Percentiles rank a stretch among this genome's conserved stretches.
phyloP scores from a whole-genome alignment of 2,113 vertebrate species.

The Colius striatus region DNA sequence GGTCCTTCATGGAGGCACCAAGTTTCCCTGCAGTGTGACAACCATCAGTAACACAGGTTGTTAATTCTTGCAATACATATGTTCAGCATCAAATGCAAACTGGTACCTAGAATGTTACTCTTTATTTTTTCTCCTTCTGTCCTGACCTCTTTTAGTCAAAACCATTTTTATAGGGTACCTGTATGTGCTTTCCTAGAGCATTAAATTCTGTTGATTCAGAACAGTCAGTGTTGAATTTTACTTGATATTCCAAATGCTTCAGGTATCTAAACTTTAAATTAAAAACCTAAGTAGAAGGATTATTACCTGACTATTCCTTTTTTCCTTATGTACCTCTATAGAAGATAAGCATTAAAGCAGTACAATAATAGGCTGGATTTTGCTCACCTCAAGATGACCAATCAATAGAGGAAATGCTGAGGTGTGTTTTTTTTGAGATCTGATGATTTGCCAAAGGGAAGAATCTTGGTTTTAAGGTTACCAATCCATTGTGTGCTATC shows the following conservation, averaged over 20 bases:
- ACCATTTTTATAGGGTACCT: background rate
- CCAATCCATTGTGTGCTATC: background rate
- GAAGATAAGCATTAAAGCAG: background rate
- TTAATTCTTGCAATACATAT: background rate
- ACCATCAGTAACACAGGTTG: background rate
- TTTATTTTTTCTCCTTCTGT: background rate
- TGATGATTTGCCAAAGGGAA: background rate
- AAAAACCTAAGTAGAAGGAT: background rate
- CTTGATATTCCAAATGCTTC: background rate
- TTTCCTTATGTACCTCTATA: background rate
- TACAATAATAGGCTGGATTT: background rate
- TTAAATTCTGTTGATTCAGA: background rate
- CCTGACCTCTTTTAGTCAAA: background rate
- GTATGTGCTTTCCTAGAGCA: background rate
- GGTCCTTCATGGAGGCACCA: background rate
- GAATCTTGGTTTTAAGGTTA: background rate
- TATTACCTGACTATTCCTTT: background rate
- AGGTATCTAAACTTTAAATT: background rate
- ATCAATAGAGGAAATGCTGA: background rate
- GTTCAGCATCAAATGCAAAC: background rate
- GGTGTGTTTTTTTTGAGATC: background rate
- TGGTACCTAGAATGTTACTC: background rate
- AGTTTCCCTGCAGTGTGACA: background rate
- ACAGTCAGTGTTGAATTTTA: background rate
- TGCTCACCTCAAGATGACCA: background rate